Evolutionary conservation across 2,797 vertebrate genomes (phyloP), one percentile per base, ranked within the genome.

Genomic region (Adelosebastes latens): DNA sequence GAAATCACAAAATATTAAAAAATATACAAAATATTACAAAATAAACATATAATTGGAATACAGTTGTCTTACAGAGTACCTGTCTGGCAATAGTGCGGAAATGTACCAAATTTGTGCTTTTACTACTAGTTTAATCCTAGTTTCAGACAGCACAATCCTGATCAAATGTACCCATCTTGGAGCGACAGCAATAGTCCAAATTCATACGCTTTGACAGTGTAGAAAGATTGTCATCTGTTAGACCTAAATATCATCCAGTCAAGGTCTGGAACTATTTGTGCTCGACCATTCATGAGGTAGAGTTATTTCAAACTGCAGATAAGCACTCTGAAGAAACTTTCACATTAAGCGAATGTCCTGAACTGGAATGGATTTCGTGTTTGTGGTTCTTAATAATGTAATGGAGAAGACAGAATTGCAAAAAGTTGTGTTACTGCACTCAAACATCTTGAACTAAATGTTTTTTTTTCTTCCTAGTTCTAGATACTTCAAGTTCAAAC

Each of bases 281-380:
- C 65, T 58, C 4, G 0, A 10, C 14, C 13, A 22, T 76, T 76
- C 64, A 32, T 81, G 39, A 63, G 14, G 20, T n/a, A 11, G 22
- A 46, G 25, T 46, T 79, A 62, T 69, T 81, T 67, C 29, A 73
- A 18, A 36, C 53, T 53, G 29, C 55, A 62, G 74, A 67, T 64
- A 75, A 81, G 56, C 39, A 9, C 24, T 29, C 32, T 34, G 31
- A 46, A 39, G 34, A 68, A 72, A 34, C 39, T 25, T 55, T 7
- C 18, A 2, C 8, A 20, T 56, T 16, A 24, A 58, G 22, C 22
- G 8, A 59, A 20, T 46, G 58, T 68, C 29, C 76, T 69, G 27
- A 66, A 10, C 61, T 59, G 31, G 14, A 71, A 63, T 63, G 5
- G 60, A 53, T 76, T 69, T 59, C 0, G 16, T 73, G 61, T 65